Percentiles rank a stretch among this genome's conserved stretches.
Evolutionary conservation across 2,888 invertebrate genomes (phyloP).

Genomic region (Hydroisotoma schaefferi): DNA sequence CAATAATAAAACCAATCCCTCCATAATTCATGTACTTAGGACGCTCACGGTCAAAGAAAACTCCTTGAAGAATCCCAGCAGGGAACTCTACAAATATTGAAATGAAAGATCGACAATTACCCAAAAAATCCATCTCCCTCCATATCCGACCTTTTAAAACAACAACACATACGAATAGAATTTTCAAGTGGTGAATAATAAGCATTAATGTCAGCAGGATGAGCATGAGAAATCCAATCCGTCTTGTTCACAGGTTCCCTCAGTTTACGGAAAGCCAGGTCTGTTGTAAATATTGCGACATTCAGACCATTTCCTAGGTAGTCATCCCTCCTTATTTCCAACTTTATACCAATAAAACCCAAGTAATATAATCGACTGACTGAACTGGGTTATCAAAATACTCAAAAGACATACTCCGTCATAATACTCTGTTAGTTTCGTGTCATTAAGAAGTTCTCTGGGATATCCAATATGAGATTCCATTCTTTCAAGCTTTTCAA

Average conservation of each 20-base stretch:
- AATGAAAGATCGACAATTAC: background rate
- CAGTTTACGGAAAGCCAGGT: conserved; percentile 72
- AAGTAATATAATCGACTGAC: no score
- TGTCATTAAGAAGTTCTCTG: conserved; percentile 76
- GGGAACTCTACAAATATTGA: conserved; percentile 69
- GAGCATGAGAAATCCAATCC: conserved; percentile 78
- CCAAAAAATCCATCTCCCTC: background rate
- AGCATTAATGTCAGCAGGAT: conserved; percentile 80
- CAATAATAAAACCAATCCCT: conserved; percentile 71
- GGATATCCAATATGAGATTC: conserved; percentile 89
- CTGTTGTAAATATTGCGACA: conserved; percentile 73
- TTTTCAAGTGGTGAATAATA: conserved; percentile 82
- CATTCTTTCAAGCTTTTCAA: conserved; percentile 78
- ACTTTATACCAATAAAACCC: no score
- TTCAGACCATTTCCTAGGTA: conserved; percentile 74
- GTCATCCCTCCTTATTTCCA: conserved; percentile 67
- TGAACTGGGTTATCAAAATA: no score
- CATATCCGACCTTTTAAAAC: conserved; percentile 13
- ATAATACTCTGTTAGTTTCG: conserved; percentile 76
- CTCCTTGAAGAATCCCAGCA: conserved; percentile 87
- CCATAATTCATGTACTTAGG: conserved; percentile 91
- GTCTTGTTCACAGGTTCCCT: conserved; percentile 77
- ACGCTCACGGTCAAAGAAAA: conserved; percentile 78
- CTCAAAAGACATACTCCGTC: conserved; percentile 56
- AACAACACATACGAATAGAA: conserved; percentile 75